Conservation (phyloP, 2,113 vertebrate genomes). For the Damaliscus lunatus region DNA sequence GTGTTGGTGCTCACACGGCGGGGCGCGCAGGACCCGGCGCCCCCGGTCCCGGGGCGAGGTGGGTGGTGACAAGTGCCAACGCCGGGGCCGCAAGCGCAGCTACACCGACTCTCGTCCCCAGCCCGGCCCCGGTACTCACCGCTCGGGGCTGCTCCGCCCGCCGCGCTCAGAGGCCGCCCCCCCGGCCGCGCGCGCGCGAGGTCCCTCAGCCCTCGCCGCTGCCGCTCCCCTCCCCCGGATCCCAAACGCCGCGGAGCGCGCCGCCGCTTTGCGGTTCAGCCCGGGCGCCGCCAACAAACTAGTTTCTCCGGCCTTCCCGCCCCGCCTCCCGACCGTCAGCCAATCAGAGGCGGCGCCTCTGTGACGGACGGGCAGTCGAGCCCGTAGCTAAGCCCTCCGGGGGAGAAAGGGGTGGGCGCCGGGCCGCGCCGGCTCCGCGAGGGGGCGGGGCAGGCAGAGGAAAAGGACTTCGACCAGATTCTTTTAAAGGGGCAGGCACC, state of each 20-base stretch:
- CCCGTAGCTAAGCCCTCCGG: background rate
- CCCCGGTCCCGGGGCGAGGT: background rate
- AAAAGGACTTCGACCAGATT: slow-evolving; percentile 2
- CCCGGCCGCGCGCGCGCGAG: background rate
- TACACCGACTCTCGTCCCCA: background rate
- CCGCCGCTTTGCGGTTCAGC: background rate
- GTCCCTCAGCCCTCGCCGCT: background rate
- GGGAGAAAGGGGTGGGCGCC: background rate
- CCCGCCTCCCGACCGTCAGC: slow-evolving; percentile 24
- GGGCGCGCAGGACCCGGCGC: background rate
- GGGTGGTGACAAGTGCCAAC: background rate
- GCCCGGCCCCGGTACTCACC: slow-evolving; percentile 19
- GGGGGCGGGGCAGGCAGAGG: background rate
- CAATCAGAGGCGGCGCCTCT: background rate
- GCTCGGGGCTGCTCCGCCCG: background rate
- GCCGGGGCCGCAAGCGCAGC: background rate
- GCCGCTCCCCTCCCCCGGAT: background rate
- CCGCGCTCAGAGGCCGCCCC: background rate
- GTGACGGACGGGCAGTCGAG: slow-evolving; percentile 26
- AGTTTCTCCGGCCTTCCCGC: slow-evolving; percentile 68
- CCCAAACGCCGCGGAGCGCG: background rate
- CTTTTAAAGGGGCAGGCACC: slow-evolving; percentile 72
- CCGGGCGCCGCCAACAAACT: slow-evolving; percentile 41
- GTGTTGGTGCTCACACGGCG: background rate
- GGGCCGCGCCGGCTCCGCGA: background rate